These are phyloP conservation scores for rat (Rattus norvegicus) DNA, from an alignment of 2,113 vertebrate genomes.

Conservation along the genomic window DNA sequence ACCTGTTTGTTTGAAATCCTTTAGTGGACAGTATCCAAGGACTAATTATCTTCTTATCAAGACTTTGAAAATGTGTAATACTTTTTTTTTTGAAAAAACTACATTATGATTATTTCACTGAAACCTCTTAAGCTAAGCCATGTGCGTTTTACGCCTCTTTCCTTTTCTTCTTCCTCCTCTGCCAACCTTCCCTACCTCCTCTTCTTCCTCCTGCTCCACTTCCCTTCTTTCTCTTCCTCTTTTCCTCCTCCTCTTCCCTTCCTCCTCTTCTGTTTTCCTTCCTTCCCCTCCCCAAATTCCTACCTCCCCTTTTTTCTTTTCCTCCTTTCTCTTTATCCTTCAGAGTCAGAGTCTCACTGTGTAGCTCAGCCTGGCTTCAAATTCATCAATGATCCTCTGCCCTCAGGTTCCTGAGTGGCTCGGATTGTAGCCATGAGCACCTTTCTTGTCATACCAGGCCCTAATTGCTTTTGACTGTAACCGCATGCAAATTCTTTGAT, in stretches of 20 bases:
- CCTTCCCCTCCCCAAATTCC: too few relatives aligned
- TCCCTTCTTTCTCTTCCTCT: too few relatives aligned
- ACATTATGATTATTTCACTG: background rate
- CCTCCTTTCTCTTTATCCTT: background rate
- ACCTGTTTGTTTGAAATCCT: constrained; percentile 66
- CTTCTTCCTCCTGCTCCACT: too few relatives aligned
- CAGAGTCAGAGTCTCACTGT: background rate
- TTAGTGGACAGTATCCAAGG: constrained; percentile 29
- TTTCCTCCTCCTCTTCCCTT: background rate
- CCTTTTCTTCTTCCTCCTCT: background rate
- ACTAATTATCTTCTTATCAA: constrained; percentile 39
- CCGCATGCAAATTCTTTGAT: background rate
- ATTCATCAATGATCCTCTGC: background rate
- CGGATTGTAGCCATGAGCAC: background rate
- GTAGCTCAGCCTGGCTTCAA: background rate
- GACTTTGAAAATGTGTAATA: constrained; percentile 20
- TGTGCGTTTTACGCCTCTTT: background rate
- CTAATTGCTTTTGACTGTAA: background rate
- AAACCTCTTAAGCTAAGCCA: background rate
- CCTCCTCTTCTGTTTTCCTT: background rate
- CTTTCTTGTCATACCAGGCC: background rate
- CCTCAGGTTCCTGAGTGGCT: background rate
- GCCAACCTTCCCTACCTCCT: too few relatives aligned
- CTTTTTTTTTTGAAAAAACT: constrained; percentile 46
- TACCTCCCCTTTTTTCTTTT: too few relatives aligned